Evolutionary conservation across 2,888 invertebrate genomes (phyloP).

Genomic region (Patella pellucida): DNA sequence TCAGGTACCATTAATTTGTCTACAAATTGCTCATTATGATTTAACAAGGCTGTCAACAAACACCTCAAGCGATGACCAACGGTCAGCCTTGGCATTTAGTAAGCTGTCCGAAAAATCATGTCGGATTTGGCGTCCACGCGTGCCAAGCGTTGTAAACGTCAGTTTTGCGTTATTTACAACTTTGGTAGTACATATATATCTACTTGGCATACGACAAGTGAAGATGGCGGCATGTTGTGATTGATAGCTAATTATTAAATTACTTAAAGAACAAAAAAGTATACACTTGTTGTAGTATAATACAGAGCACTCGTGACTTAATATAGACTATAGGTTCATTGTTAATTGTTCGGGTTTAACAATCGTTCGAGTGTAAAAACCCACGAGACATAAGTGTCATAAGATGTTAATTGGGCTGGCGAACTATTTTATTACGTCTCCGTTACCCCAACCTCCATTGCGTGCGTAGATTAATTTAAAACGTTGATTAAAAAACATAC

Average conservation of each 20-base stretch:
- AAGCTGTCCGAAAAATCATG: neutral
- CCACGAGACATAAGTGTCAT: neutral
- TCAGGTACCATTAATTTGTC: no score
- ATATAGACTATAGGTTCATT: neutral
- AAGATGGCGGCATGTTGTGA: no score
- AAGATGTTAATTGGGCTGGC: neutral
- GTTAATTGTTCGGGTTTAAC: neutral
- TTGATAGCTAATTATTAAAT: no score
- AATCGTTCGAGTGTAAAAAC: slow-evolving; percentile 1
- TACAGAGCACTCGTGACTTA: neutral
- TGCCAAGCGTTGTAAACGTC: slow-evolving; percentile 4
- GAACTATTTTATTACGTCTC: neutral
- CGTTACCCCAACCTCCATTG: no score
- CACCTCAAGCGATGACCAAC: slow-evolving; percentile 1
- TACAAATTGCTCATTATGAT: no score
- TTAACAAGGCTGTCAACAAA: neutral
- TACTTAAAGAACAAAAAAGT: no score
- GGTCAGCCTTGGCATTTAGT: slow-evolving; percentile 1
- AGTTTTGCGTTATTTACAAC: neutral
- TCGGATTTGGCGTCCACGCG: neutral
- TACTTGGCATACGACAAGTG: no score
- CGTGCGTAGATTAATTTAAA: no score
- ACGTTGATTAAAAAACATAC: no score
- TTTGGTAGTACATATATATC: neutral
- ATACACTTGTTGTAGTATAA: no score